Evolutionary conservation across 2,888 invertebrate species (phyloP).

Genomic region (Stenotaenia linearis): DNA sequence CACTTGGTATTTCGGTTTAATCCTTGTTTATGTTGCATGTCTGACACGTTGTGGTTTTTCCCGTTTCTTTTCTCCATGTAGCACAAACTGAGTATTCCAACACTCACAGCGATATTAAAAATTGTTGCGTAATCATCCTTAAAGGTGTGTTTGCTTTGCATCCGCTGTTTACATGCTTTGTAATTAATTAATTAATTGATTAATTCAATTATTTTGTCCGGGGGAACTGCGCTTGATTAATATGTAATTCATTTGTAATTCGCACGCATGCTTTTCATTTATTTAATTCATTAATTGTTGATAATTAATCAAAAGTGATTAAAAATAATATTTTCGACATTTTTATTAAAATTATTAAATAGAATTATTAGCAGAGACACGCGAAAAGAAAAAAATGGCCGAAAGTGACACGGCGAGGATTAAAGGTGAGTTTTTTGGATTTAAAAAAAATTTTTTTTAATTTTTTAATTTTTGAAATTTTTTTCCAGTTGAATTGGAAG

Average conservation of each 20-base stretch:
- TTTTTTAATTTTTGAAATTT: neutral
- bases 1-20: constrained; percentile 6
- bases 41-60: neutral
- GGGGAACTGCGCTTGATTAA: no score
- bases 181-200: neutral
- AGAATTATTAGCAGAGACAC: constrained; percentile 41
- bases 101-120: neutral
- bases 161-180: neutral
- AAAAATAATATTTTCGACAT: no score
- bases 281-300: no score
- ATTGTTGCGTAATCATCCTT: constrained; percentile 36
- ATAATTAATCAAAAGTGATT: no score
- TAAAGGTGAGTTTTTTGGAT: neutral
- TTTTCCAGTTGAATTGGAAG: constrained; percentile 43
- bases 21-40: neutral
- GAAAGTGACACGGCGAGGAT: constrained; percentile 38
- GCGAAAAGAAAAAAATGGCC: constrained; percentile 39
- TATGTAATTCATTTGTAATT: neutral
- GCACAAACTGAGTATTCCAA: neutral
- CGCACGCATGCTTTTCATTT: no score
- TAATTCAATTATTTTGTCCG: no score
- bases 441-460: neutral
- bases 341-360: constrained; percentile 33
- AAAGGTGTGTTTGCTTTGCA: constrained; percentile 39
- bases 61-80: neutral